Conservation (phyloP, 2,888 invertebrate species). For the Polydrusus tereticollis region DNA sequence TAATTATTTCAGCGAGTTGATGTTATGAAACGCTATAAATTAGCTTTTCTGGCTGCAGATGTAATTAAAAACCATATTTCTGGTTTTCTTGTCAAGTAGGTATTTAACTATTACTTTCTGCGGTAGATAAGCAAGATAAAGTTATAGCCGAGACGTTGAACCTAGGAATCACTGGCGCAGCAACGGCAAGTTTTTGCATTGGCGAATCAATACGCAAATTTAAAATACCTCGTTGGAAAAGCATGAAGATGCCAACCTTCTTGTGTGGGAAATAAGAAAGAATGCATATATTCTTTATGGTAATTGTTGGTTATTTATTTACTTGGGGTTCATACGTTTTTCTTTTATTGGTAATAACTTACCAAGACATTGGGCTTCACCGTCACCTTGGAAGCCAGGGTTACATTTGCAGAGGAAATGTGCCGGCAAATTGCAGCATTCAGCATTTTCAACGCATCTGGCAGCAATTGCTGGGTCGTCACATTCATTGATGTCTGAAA, state of each 20-base stretch:
- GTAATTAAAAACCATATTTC: conserved; percentile 38
- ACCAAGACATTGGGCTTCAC: conserved; percentile 89
- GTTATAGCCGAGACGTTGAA: conserved; percentile 20
- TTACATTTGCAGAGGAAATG: conserved; percentile 96
- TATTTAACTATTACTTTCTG: conserved; percentile 37
- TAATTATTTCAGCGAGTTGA: not conserved
- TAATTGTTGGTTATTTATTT: too few species aligned
- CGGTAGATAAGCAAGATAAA: conserved; percentile 22
- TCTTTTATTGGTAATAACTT: conserved; percentile 57
- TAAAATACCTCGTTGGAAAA: too few species aligned
- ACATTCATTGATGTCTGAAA: conserved; percentile 93
- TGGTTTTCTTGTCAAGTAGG: conserved; percentile 25
- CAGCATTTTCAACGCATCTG: conserved; percentile 91
- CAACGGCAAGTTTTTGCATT: conserved; percentile 16
- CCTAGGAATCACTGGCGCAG: not conserved
- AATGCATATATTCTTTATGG: not conserved
- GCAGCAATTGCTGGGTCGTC: conserved; percentile 86
- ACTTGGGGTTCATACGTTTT: too few species aligned
- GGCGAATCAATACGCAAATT: conserved; percentile 24
- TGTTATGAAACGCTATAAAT: conserved; percentile 1
- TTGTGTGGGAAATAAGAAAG: conserved; percentile 2
- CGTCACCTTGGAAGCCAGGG: conserved; percentile 91
- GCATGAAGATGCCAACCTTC: not conserved
- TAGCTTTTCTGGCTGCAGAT: conserved; percentile 27
- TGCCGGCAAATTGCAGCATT: conserved; percentile 94